Conservation (phyloP, 2,797 vertebrate genomes). For the Sphenopsis melanotis region DNA sequence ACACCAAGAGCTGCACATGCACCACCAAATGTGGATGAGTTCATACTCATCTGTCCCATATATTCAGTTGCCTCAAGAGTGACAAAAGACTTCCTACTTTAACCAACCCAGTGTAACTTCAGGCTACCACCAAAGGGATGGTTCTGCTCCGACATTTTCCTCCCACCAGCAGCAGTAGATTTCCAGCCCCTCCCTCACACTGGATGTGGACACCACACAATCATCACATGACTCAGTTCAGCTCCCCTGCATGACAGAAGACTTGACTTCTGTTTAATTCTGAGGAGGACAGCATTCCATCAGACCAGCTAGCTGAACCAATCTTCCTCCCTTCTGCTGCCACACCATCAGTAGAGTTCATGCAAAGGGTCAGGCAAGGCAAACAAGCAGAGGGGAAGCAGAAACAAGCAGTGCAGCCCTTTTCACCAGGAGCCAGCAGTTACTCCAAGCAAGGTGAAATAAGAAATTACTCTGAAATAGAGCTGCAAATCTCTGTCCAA, state of each 20-base stretch:
- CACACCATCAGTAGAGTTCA: background rate
- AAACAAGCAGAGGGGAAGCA: background rate
- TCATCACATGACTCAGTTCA: background rate
- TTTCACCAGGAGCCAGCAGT: background rate
- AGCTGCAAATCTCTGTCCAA: background rate
- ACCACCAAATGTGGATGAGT: background rate
- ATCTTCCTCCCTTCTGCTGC: background rate
- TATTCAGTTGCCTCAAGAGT: background rate
- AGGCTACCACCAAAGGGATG: background rate
- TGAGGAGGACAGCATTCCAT: background rate
- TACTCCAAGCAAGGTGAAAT: background rate
- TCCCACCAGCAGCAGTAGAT: background rate
- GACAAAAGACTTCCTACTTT: background rate
- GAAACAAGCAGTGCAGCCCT: background rate
- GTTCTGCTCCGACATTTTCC: background rate
- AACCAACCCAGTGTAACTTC: background rate
- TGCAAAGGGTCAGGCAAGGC: background rate
- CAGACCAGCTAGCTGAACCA: background rate
- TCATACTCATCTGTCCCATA: background rate
- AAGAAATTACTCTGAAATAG: background rate
- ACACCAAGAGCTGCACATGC: background rate
- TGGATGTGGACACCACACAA: rapidly evolving
- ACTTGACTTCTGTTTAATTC: background rate
- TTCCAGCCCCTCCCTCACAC: background rate
- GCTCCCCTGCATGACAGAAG: background rate